These are phyloP conservation scores for Tetramorium parvispinum DNA, from an alignment of 1,140 invertebrate genomes.

Conservation along the genomic window DNA sequence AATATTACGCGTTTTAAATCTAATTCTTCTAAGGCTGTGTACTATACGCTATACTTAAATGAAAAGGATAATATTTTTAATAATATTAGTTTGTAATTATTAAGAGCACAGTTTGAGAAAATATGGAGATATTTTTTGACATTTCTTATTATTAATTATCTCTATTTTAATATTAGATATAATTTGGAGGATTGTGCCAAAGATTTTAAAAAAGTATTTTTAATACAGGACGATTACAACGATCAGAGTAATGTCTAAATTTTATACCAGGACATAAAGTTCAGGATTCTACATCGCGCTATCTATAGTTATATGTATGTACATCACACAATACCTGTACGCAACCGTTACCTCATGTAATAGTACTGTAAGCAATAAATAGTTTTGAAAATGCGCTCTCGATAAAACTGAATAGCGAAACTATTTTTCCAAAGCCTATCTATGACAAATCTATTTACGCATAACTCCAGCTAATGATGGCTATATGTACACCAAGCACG, in stretches of 20 bases:
- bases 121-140: not conserved
- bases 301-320: not conserved
- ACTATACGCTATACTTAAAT: not conserved
- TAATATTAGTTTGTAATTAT: not conserved
- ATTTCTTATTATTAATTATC: not conserved
- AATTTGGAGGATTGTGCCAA: not conserved
- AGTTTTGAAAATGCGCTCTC: not conserved
- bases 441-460: slow-evolving; percentile 1
- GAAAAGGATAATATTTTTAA: not conserved
- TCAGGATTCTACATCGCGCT: not conserved
- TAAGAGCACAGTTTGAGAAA: not conserved
- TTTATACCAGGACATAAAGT: not conserved
- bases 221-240: not conserved
- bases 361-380: not conserved
- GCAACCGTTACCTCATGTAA: slow-evolving; percentile 26
- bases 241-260: not conserved
- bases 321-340: not conserved
- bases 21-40: not conserved
- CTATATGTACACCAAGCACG: not conserved
- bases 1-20: not conserved
- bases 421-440: not conserved
- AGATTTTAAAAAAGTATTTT: not conserved
- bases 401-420: not conserved
- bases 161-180: slow-evolving; percentile 6
- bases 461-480: not conserved